Percentiles rank a stretch among this genome's conserved stretches.
These are phyloP conservation scores for Uropsilus gracilis DNA, from an alignment of 2,113 vertebrate species.

Conservation along the genomic window DNA sequence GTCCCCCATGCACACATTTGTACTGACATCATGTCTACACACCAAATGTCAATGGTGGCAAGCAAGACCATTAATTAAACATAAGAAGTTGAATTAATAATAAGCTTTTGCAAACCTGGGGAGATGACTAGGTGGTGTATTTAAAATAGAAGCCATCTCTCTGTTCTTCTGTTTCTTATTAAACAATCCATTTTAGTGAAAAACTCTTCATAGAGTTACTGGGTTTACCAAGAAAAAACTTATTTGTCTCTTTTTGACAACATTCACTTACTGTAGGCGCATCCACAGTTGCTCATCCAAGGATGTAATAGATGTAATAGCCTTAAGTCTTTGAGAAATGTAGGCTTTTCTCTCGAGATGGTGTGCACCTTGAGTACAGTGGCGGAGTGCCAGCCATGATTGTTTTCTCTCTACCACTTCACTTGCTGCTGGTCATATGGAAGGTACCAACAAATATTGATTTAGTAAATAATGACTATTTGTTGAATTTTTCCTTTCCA, in stretches of 20 bases:
- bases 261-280: background rate
- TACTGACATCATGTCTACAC: background rate
- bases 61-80: background rate
- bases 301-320: background rate
- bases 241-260: background rate
- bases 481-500: background rate
- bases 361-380: background rate
- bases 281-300: background rate
- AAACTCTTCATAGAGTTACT: background rate
- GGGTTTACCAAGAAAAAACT: background rate
- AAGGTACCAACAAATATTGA: background rate
- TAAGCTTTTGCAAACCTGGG: background rate
- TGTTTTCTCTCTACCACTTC: background rate
- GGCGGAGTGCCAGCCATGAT: background rate
- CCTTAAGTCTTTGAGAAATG: background rate
- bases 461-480: background rate
- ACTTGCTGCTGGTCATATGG: background rate
- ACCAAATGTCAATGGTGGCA: background rate
- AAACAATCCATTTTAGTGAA: background rate
- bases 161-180: background rate
- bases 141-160: background rate
- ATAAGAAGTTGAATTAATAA: background rate
- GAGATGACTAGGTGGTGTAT: background rate
- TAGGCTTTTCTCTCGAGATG: background rate
- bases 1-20: background rate